These are phyloP conservation scores for Noturus placidus DNA, from an alignment of 2,113 vertebrate species.

Conservation along the genomic window DNA sequence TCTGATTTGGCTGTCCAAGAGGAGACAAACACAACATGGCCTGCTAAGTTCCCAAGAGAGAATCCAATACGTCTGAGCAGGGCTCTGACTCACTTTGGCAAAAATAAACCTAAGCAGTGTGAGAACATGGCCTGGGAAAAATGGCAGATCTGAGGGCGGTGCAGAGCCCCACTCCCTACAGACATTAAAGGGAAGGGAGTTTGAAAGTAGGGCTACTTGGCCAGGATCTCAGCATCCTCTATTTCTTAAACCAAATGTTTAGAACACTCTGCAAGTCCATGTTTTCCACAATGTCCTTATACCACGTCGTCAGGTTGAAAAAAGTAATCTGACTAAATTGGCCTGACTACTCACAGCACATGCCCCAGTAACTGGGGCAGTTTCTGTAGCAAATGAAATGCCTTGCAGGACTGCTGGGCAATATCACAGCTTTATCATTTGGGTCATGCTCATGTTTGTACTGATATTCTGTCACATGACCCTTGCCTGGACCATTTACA, in stretches of 20 bases:
- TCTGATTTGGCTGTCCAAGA: slow-evolving; percentile 23
- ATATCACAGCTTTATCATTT: slow-evolving; percentile 54
- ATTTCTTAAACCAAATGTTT: slow-evolving; percentile 21
- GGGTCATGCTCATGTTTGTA: slow-evolving; percentile 55
- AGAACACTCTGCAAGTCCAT: slow-evolving; percentile 60
- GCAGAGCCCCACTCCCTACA: slow-evolving; percentile 41
- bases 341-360: background rate
- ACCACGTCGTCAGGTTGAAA: slow-evolving; percentile 36
- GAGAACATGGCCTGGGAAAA: slow-evolving; percentile 80
- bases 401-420: slow-evolving; percentile 28
- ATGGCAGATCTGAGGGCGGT: slow-evolving; percentile 63
- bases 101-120: slow-evolving; percentile 80
- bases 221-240: slow-evolving; percentile 41
- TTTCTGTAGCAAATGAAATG: slow-evolving; percentile 56
- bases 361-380: background rate
- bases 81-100: slow-evolving; percentile 72
- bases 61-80: slow-evolving; percentile 63
- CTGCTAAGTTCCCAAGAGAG: slow-evolving; percentile 67
- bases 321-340: slow-evolving; percentile 22
- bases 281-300: slow-evolving; percentile 58
- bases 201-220: slow-evolving; percentile 46
- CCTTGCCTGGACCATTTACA: slow-evolving; percentile 63
- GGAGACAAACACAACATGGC: slow-evolving; percentile 54
- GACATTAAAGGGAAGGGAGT: slow-evolving; percentile 43
- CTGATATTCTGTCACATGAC: slow-evolving; percentile 56